Evolutionary conservation across 2,797 vertebrate species (phyloP).

Genomic region (Chromis chromis): DNA sequence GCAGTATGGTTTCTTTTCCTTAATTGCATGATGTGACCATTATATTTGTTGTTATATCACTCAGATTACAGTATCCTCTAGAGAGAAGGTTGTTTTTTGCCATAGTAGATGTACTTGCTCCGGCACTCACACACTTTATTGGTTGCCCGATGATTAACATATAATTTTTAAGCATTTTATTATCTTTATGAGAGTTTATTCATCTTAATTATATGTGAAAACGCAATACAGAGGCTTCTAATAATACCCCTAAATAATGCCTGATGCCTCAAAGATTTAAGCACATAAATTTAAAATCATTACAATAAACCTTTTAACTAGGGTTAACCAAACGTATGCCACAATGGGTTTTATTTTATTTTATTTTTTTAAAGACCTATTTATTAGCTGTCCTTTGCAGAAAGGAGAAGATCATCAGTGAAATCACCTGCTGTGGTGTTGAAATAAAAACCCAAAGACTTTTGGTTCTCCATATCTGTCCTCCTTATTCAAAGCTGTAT

Average conservation of each 20-base stretch:
- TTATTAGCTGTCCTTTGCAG: neutral
- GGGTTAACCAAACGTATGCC: neutral
- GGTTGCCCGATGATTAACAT: no score
- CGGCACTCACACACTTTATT: neutral
- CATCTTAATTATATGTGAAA: neutral
- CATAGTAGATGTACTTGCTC: neutral
- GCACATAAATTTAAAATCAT: neutral
- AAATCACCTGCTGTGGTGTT: neutral
- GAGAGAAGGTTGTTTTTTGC: neutral
- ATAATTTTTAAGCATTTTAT: neutral
- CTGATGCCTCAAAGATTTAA: constrained; percentile 2
- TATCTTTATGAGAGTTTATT: neutral
- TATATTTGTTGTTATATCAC: neutral
- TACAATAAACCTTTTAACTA: neutral
- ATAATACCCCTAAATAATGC: neutral
- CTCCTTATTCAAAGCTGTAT: neutral
- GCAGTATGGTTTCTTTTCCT: no score
- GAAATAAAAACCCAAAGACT: neutral
- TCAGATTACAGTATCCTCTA: neutral
- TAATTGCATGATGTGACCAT: neutral
- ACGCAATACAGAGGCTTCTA: neutral
- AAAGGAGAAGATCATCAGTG: neutral
- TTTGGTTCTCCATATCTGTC: neutral
- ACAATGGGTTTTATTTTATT: no score
- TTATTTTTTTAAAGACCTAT: neutral